Evolutionary conservation across 2,888 invertebrate species (phyloP), one percentile per base, ranked within the genome.

Genomic region (Plebejus argus): DNA sequence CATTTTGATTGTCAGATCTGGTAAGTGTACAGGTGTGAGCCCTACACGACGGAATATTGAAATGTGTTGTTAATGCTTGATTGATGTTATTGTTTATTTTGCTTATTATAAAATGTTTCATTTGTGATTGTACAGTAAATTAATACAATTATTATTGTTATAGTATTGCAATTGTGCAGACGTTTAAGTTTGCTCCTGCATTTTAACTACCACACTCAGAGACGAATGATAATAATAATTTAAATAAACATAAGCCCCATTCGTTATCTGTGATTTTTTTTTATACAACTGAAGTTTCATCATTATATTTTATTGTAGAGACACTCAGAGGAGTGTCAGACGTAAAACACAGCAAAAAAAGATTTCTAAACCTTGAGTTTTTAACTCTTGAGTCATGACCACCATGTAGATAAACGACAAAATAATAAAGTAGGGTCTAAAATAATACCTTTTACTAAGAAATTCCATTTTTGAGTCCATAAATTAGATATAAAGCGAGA

Each of bases 401-500:
- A 61, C 61, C 12, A 1, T 23, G 33, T 66, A 33, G 66, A 66
- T 66, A 66, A 66, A 66, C 6, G 28, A 39, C 20, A 39, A 71
- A 12, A 70, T 39, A 66, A 66, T 33, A 66, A 15, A 66, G 15
- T 66, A 66, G 66, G 66, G 66, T 66, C 28, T 33, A 66, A 33
- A 66, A 66, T 71, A 71, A 71, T 71, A 39, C 71, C 71, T 71
- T 71, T n/a, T 71, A 39, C 71, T 39, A 71, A 71, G 35, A 71
- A 71, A 71, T 71, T 71, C 35, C 71, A 66, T 39, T 71, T 71
- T 71, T 71, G 39, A 12, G 71, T 35, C 71, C 39, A 71, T 71
- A 71, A 71, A 71, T 71, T 39, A 71, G 71, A 71, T 71, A 71
- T 39, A 71, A 71, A 71, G 39, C 87, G 53, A 75, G 74, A 75